Evolutionary conservation across 2,113 vertebrate genomes (phyloP), one percentile per base, ranked within the genome.

Genomic region (Brachyhypopomus occidentalis): DNA sequence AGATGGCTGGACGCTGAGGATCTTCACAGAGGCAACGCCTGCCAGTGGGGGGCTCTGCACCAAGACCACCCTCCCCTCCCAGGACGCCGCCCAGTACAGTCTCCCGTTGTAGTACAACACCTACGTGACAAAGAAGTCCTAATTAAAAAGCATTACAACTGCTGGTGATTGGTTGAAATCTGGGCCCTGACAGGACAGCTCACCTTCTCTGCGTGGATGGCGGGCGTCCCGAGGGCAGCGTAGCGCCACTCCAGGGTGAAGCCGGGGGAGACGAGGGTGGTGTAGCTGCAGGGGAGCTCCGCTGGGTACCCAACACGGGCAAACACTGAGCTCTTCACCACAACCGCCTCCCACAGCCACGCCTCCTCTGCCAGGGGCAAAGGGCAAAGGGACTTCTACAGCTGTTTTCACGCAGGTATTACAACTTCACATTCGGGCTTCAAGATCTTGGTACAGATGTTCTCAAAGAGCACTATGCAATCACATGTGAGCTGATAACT

Each of bases 201-300:
- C 5, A 74, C 71, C 41, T 80, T 83, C 20, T 75, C 23, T 0
- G 85, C 83, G 41, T 85, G 30, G 12, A 85, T n/a, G 1, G 76
- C 73, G 0, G 79, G 70, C 23, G 60, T 78, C 14, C 85, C 83
- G 0, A 27, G 36, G 5, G 76, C 63, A 2, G 90, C 87, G 36
- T 93, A 93, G n/a, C 88, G 90, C 94, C 94, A 94, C 81, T 94
- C 91, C 77, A 94, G 75, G 36, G 87, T 85, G 56, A 94, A 94
- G 52, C 63, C 88, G 38, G 84, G 83, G 9, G 85, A 86, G 5
- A 90, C 86, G 0, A 80, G 84, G 0, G 92, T 93, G 63, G 80
- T 89, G 38, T 93, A 94, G 25, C 56, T 86, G 73, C 93, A 94
- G n/a, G 86, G 79, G 30, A 94, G 87, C 25, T 90, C 78, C 0